phyloP scores from a whole-genome alignment of 2,113 vertebrate genomes.

The Protobothrops mucrosquamatus region DNA sequence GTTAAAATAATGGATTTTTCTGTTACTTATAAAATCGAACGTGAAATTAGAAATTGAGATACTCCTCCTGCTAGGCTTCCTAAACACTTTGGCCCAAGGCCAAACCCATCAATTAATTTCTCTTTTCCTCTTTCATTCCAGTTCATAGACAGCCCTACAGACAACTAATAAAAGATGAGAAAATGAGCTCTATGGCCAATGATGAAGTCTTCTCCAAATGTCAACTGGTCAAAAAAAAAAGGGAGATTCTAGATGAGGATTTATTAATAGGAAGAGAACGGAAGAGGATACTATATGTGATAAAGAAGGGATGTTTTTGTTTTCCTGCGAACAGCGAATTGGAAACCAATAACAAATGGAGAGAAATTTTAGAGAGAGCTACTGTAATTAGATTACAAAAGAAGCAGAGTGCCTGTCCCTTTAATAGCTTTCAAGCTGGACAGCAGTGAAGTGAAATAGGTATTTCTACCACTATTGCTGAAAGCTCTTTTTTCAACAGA shows the following conservation, averaged over 20 bases:
- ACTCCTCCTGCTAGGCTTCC: constrained; percentile 9
- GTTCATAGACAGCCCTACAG: constrained; percentile 43
- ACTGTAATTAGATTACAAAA: background rate
- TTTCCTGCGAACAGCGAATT: background rate
- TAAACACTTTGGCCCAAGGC: background rate
- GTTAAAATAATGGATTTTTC: background rate
- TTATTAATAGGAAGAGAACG: constrained; percentile 31
- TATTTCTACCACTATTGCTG: background rate
- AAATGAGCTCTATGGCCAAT: constrained; percentile 47
- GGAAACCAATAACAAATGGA: background rate
- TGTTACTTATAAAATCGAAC: rapidly evolving
- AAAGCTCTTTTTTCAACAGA: too few species aligned
- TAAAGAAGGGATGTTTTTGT: constrained; percentile 31
- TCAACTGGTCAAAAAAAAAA: constrained; percentile 14
- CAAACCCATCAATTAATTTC: constrained; percentile 32
- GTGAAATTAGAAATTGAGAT: constrained; percentile 28
- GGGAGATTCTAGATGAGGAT: constrained; percentile 34
- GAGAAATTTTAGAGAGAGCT: background rate
- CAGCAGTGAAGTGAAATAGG: background rate
- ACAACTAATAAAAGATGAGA: background rate
- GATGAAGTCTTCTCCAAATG: constrained; percentile 33
- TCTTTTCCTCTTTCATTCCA: constrained; percentile 36
- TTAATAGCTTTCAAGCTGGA: background rate
- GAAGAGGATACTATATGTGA: constrained; percentile 12
- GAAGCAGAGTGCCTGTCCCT: background rate